Percentiles rank a stretch among this genome's conserved stretches.
Evolutionary conservation across 2,888 invertebrate species (phyloP).

Genomic region (Pecten maximus): DNA sequence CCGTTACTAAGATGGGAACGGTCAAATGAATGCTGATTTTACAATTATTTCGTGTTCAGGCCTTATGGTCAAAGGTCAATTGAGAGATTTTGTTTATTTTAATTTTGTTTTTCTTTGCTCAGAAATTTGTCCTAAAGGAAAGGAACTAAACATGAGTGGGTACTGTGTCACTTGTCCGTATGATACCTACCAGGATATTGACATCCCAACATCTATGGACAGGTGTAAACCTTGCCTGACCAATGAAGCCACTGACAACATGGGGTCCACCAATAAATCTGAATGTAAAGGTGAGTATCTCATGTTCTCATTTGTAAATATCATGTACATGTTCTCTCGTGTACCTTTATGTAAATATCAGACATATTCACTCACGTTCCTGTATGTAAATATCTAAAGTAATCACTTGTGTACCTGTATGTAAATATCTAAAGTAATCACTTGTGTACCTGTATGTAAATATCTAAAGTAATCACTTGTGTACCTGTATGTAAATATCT

Average conservation of each 20-base stretch:
- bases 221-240: conserved; percentile 54
- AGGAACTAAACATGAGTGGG: conserved; percentile 38
- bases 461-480: not conserved
- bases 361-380: too few species aligned
- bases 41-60: too few species aligned
- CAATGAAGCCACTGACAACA: conserved; percentile 47
- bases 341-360: too few species aligned
- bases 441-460: not conserved
- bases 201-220: conserved; percentile 54
- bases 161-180: conserved; percentile 51
- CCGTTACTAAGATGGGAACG: too few species aligned
- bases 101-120: not conserved
- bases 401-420: too few species aligned
- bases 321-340: not conserved
- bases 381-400: too few species aligned
- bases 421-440: too few species aligned
- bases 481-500: not conserved
- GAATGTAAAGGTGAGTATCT: conserved; percentile 39
- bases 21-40: too few species aligned
- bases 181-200: conserved; percentile 60
- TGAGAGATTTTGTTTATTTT: not conserved
- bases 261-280: conserved; percentile 30
- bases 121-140: conserved; percentile 50
- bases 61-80: too few species aligned
- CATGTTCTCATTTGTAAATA: too few species aligned